These are phyloP conservation scores for Acropternis orthonyx DNA, from an alignment of 2,797 vertebrate species.

Conservation along the genomic window DNA sequence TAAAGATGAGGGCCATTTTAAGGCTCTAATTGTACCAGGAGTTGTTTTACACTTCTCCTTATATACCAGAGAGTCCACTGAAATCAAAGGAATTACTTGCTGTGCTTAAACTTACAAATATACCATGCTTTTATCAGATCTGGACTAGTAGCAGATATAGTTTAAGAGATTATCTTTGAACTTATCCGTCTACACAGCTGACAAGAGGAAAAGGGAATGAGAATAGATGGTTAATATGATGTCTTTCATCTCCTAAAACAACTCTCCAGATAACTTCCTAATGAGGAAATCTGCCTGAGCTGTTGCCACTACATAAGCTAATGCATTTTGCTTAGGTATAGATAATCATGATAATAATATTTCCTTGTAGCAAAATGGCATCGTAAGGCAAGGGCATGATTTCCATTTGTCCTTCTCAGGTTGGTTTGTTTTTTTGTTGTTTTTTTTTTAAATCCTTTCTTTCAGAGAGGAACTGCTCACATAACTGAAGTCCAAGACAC, in stretches of 20 bases:
- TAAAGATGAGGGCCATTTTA: not conserved
- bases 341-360: not conserved
- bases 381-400: not conserved
- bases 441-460: not conserved
- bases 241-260: not conserved
- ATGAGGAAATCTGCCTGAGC: not conserved
- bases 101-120: not conserved
- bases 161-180: not conserved
- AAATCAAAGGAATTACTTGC: not conserved
- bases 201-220: not conserved
- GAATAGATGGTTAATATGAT: not conserved
- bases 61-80: not conserved
- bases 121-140: not conserved
- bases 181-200: not conserved
- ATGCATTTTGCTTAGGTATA: constrained; percentile 10
- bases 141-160: not conserved
- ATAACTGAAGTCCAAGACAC: not conserved
- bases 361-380: not conserved
- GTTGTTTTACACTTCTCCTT: not conserved
- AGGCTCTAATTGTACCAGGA: not conserved
- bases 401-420: not conserved
- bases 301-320: not conserved
- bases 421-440: not conserved
- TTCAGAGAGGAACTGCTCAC: not conserved
- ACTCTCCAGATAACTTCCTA: not conserved